Percentiles rank a stretch among this genome's conserved stretches.
Conservation (phyloP, 2,888 invertebrate genomes). For the Drosophila kambysellisi region DNA sequence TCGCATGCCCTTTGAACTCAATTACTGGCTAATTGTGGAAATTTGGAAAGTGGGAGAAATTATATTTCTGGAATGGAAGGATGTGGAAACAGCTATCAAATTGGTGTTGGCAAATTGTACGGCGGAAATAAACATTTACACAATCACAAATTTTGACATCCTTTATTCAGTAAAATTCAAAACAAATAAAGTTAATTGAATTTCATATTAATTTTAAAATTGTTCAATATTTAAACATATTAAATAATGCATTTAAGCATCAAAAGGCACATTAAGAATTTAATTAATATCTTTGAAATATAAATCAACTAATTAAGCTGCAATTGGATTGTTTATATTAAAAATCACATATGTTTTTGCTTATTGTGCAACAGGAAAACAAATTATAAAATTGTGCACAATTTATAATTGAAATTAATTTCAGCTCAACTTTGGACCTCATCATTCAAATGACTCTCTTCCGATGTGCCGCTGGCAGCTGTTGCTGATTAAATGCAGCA, state of each 20-base stretch:
- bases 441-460: slow-evolving; percentile 28
- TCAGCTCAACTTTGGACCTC: slow-evolving; percentile 34
- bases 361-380: neutral
- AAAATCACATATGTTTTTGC: neutral
- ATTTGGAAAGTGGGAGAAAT: neutral
- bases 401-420: slow-evolving; percentile 66
- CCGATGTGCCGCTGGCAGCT: slow-evolving; percentile 50
- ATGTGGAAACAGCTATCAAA: neutral
- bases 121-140: neutral
- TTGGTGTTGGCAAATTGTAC: neutral
- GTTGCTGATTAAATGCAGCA: slow-evolving; percentile 49
- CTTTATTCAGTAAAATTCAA: neutral
- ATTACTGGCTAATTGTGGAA: neutral
- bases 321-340: neutral
- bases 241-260: neutral
- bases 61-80: neutral
- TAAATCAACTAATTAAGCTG: neutral
- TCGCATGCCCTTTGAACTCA: slow-evolving; percentile 26
- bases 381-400: slow-evolving; percentile 47
- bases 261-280: neutral
- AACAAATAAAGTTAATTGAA: neutral
- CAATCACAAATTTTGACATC: neutral
- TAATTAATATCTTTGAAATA: neutral
- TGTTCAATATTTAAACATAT: neutral
- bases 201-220: neutral